These are phyloP conservation scores for Eupithecia abbreviata DNA, from an alignment of 2,888 invertebrate genomes.

Conservation along the genomic window DNA sequence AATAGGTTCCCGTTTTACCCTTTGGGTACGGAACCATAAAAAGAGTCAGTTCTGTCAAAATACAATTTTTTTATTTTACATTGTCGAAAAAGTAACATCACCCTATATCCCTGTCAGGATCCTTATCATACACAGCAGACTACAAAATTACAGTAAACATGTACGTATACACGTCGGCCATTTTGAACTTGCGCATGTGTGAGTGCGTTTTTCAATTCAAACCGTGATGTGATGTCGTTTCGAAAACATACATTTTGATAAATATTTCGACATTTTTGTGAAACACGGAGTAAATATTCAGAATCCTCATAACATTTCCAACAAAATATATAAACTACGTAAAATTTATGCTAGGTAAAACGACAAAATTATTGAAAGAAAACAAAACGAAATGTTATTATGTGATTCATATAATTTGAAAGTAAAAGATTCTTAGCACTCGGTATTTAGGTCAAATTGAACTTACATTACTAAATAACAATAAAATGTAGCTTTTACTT, in stretches of 20 bases:
- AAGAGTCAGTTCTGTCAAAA: not conserved
- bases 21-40: not conserved
- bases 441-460: not conserved
- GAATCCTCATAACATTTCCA: not conserved
- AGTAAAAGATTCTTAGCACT: not conserved
- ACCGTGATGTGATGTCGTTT: not conserved
- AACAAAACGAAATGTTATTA: too few relatives aligned
- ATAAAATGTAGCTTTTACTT: not conserved
- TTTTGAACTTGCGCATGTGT: not conserved
- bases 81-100: not conserved
- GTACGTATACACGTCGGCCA: not conserved
- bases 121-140: not conserved
- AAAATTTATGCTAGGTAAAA: too few relatives aligned
- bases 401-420: not conserved
- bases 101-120: not conserved
- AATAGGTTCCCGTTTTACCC: too few relatives aligned
- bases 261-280: not conserved
- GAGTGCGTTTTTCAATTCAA: not conserved
- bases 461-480: conserved; percentile 2
- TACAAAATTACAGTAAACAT: not conserved
- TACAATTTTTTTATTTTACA: not conserved
- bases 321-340: too few relatives aligned
- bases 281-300: not conserved
- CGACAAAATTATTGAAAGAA: too few relatives aligned
- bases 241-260: not conserved